Evolutionary conservation across 1,140 invertebrate genomes (phyloP), one percentile per base, ranked within the genome.

Genomic region (Hyles vespertilio): DNA sequence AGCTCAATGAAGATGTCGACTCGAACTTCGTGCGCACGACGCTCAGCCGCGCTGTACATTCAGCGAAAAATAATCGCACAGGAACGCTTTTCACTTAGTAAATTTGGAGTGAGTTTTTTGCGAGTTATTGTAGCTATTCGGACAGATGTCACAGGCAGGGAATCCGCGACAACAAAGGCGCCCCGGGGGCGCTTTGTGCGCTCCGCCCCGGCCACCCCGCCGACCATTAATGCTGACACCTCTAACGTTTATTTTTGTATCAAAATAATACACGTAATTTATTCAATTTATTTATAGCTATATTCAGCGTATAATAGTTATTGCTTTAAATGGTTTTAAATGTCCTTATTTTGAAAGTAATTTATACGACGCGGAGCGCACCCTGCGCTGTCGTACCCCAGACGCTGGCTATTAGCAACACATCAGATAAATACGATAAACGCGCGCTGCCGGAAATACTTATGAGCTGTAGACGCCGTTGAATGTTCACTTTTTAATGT

Each of bases 301-400:
- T 76, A 74, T 76, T 74, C 63, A 64, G 53, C 66, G 62, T 65
- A 76, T 70, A 78, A 85, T 75, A 81, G 84, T 80, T 79, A 81
- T 85, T 79, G 74, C 70, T 81, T 79, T 84, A 87, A 87, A 87
- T 87, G 79, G 80, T 82, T 85, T 87, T 84, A 84, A 85, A 85
- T 85, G 80, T 84, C 74, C 81, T 79, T 76, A 79, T 84, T 87
- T 85, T 82, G 79, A 77, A 72, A 72, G 74, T 84, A 79, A 82
- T 87, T 81, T 85, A 84, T 87, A 79, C 72, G 70, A 57, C 49
- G 61, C 65, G 67, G 58, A 81, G 79, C 80, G 82, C 81, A 22
- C 22, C 22, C 22, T 83, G 81, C 74, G 60, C 67, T 74, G 63
- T 22, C 22, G 22, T 22, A 74, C 79, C 84, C 84, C 74, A 65